Conservation (phyloP, 2,797 vertebrate species). For the Percopsis omiscomaycus region DNA sequence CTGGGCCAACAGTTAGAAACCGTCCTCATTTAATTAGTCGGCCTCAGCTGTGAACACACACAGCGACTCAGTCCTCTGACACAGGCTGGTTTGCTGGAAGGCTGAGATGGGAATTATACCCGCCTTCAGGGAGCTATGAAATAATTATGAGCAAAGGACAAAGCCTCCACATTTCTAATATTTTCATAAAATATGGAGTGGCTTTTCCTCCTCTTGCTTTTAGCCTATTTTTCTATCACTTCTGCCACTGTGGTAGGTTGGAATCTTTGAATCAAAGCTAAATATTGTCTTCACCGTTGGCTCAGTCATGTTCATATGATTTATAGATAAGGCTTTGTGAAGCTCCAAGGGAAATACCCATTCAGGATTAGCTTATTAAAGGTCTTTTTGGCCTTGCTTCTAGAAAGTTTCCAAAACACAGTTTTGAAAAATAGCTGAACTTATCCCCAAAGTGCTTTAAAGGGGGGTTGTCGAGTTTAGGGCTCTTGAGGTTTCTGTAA, state of each 20-base stretch:
- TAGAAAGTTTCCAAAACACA: neutral
- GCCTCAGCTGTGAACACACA: conserved; percentile 71
- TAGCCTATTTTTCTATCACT: conserved; percentile 13
- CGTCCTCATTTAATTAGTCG: conserved; percentile 74
- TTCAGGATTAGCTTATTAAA: neutral
- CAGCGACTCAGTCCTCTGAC: conserved; percentile 49
- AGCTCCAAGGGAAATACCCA: conserved; percentile 5
- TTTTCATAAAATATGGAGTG: conserved; percentile 59
- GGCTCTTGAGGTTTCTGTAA: neutral
- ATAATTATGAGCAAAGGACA: conserved; percentile 66
- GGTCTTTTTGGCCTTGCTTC: neutral
- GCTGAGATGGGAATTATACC: conserved; percentile 55
- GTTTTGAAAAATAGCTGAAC: neutral
- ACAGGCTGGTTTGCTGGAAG: conserved; percentile 44
- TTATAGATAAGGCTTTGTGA: conserved; percentile 29
- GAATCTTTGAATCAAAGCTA: conserved; percentile 29
- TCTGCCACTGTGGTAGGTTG: conserved; percentile 24
- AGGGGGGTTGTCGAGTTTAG: neutral
- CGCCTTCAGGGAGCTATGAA: conserved; percentile 60
- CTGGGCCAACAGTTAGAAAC: conserved; percentile 56
- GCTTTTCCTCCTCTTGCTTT: conserved; percentile 22
- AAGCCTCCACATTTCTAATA: conserved; percentile 46
- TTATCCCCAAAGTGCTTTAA: neutral
- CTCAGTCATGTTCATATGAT: conserved; percentile 29
- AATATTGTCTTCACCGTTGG: conserved; percentile 18